Conservation (phyloP, 2,113 vertebrate genomes). For the Brachypodius melanocephalos region DNA sequence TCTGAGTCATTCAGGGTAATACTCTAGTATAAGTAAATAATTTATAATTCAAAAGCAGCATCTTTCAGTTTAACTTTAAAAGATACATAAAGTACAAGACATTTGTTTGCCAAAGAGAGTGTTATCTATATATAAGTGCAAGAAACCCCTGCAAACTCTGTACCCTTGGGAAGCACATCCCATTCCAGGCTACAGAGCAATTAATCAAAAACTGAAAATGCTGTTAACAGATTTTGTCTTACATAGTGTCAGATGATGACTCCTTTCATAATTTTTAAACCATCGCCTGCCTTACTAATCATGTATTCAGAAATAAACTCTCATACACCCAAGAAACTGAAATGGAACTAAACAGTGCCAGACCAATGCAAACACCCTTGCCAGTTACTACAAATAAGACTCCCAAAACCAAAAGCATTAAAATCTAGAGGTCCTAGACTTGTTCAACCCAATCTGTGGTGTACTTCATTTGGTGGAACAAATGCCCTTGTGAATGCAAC, state of each 20-base stretch:
- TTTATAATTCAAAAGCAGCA: neutral
- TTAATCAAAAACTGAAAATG: neutral
- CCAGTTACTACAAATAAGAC: neutral
- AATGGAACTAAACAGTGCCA: neutral
- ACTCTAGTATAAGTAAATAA: neutral
- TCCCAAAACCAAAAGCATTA: neutral
- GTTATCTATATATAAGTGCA: neutral
- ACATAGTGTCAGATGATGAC: neutral
- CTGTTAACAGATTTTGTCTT: neutral
- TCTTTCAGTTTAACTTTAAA: neutral
- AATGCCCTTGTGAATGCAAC: neutral
- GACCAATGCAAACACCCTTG: neutral
- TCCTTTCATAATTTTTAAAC: neutral
- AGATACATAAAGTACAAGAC: neutral
- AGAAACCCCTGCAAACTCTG: neutral
- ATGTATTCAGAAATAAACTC: neutral
- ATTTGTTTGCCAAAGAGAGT: neutral
- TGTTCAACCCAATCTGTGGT: neutral
- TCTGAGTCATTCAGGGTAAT: neutral
- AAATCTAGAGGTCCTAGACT: neutral
- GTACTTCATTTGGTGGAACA: neutral
- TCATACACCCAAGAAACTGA: neutral
- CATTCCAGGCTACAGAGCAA: neutral
- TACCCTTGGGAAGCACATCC: neutral
- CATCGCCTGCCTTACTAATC: neutral